Percentiles rank a stretch among this genome's conserved stretches.
phyloP scores from a whole-genome alignment of 2,888 invertebrate species.

The Volucella inanis region DNA sequence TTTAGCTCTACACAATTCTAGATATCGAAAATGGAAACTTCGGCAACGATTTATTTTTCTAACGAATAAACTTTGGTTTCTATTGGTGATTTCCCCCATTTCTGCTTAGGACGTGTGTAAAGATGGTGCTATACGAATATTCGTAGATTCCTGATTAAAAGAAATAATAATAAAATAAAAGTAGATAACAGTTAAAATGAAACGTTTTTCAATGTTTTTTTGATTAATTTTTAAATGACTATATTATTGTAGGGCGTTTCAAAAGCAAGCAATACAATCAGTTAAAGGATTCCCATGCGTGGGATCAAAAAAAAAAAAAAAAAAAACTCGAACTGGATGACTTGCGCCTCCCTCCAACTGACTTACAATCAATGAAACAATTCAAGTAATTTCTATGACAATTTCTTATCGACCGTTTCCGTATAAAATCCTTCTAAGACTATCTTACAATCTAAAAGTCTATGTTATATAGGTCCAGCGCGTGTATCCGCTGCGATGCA shows the following conservation, averaged over 20 bases:
- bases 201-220: slow-evolving; percentile 40
- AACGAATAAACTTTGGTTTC: slow-evolving; percentile 2
- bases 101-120: background rate
- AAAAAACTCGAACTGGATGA: too few species aligned
- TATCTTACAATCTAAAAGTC: too few species aligned
- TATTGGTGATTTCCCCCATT: slow-evolving; percentile 41
- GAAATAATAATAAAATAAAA: slow-evolving; percentile 35
- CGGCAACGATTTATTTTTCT: slow-evolving; percentile 81
- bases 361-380: too few species aligned
- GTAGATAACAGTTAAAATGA: background rate
- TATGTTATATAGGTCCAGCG: too few species aligned
- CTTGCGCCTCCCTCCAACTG: too few species aligned
- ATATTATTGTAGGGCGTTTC: slow-evolving; percentile 6
- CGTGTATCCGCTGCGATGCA: too few species aligned
- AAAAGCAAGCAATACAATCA: too few species aligned
- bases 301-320: too few species aligned
- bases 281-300: too few species aligned
- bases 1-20: slow-evolving; percentile 81
- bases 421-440: too few species aligned
- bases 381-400: too few species aligned
- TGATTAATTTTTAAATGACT: slow-evolving; percentile 42
- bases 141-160: slow-evolving; percentile 26
- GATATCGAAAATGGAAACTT: slow-evolving; percentile 82
- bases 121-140: background rate
- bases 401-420: too few species aligned